Conservation (phyloP, 2,113 vertebrate genomes). For the Ranitomeya imitator region DNA sequence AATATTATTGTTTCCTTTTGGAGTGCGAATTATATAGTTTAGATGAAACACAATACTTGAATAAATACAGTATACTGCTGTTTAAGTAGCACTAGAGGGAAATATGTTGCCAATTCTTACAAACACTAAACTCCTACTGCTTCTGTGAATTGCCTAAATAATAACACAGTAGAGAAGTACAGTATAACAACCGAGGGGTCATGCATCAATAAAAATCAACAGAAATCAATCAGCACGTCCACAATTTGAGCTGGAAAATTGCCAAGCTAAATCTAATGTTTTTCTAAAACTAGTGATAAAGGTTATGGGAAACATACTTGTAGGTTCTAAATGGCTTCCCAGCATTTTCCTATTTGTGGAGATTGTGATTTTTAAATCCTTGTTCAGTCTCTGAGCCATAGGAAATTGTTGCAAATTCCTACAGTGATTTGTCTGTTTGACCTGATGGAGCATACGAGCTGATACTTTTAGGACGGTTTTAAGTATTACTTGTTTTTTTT, state of each 20-base stretch:
- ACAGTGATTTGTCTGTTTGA: neutral
- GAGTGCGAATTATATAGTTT: conserved; percentile 58
- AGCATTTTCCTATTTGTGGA: neutral
- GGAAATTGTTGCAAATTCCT: conserved; percentile 1
- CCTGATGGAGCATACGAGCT: neutral
- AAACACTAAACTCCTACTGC: conserved; percentile 59
- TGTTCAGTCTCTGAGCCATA: neutral
- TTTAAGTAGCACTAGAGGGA: conserved; percentile 59
- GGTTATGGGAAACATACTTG: conserved; percentile 52
- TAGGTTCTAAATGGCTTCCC: conserved; percentile 33
- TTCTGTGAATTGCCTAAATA: conserved; percentile 58
- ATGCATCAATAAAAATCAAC: conserved; percentile 59
- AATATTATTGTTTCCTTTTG: conserved; percentile 57
- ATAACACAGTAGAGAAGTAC: conserved; percentile 58
- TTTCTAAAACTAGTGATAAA: conserved; percentile 57
- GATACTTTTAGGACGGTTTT: neutral
- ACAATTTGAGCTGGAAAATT: conserved; percentile 58
- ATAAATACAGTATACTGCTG: conserved; percentile 59
- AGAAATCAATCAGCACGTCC: conserved; percentile 59
- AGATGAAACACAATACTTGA: conserved; percentile 58
- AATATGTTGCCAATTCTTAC: conserved; percentile 58
- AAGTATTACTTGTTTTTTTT: neutral
- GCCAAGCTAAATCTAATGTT: conserved; percentile 58
- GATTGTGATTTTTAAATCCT: conserved; percentile 15
- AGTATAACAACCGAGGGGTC: conserved; percentile 58